These are phyloP conservation scores for Stenolophus ochropezus DNA, from an alignment of 2,888 invertebrate genomes.

Conservation along the genomic window DNA sequence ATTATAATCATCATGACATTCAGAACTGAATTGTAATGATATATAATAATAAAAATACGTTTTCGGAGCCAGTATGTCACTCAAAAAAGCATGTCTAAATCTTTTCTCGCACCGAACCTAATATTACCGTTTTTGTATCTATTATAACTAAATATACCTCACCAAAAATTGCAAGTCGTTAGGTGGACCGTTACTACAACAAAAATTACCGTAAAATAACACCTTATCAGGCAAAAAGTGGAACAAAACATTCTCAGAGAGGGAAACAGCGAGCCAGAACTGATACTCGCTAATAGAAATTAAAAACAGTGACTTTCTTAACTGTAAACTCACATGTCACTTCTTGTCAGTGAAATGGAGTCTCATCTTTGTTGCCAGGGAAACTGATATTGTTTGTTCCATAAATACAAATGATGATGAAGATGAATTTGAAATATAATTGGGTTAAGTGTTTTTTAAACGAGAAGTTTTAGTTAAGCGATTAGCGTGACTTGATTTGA, in stretches of 20 bases:
- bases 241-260: constrained; percentile 33
- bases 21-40: not conserved
- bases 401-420: too few species aligned
- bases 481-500: too few species aligned
- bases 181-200: constrained; percentile 38
- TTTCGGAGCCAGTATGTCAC: not conserved
- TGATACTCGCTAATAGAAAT: constrained; percentile 25
- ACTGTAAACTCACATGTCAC: constrained; percentile 5
- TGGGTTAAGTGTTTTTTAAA: too few species aligned
- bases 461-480: too few species aligned
- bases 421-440: too few species aligned
- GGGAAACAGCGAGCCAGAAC: constrained; percentile 5
- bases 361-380: too few species aligned
- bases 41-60: not conserved
- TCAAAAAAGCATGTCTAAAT: constrained; percentile 1
- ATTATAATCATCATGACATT: not conserved
- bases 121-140: constrained; percentile 4
- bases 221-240: constrained; percentile 18
- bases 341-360: too few species aligned
- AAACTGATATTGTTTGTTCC: too few species aligned
- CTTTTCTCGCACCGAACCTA: not conserved
- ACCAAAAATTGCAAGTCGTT: constrained; percentile 25
- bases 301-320: constrained; percentile 30
- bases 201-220: constrained; percentile 35
- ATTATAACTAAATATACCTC: constrained; percentile 21